A percentile compares a stretch with the other conserved stretches of the same genome.
These are phyloP conservation scores for Gasterosteus nipponicus DNA, from an alignment of 2,113 vertebrate genomes.

Conservation along the genomic window DNA sequence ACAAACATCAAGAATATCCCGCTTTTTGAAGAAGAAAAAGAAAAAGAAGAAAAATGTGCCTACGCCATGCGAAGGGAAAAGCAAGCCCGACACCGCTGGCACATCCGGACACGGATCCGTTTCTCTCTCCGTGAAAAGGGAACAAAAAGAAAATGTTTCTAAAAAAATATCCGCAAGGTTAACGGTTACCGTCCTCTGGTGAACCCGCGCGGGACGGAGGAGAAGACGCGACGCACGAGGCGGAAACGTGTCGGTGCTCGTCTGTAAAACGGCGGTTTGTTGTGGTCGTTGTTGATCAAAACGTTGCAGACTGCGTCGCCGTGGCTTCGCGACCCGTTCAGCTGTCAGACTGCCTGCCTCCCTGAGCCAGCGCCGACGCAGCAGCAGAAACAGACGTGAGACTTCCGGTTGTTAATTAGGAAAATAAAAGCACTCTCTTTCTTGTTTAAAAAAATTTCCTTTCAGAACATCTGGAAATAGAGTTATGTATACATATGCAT, in stretches of 20 bases:
- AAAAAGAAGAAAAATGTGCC: conserved; percentile 56
- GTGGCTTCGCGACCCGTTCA: conserved; percentile 45
- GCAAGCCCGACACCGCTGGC: conserved; percentile 50
- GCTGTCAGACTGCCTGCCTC: conserved; percentile 63
- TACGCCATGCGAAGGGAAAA: conserved; percentile 78
- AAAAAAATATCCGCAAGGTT: conserved; percentile 43
- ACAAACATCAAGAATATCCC: conserved; percentile 63
- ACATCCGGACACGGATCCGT: conserved; percentile 67
- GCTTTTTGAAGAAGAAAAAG: conserved; percentile 12
- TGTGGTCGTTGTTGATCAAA: conserved; percentile 2
- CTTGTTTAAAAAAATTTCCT: too few relatives aligned
- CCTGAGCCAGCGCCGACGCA: background rate
- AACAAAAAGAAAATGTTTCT: background rate
- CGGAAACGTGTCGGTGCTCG: conserved; percentile 10
- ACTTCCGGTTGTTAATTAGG: conserved; percentile 10
- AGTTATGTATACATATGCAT: too few relatives aligned
- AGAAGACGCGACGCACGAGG: background rate
- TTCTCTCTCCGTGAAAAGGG: conserved; percentile 20
- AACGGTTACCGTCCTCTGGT: conserved; percentile 6
- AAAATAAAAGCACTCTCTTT: conserved; percentile 24
- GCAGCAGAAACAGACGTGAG: accelerated
- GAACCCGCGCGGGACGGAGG: background rate
- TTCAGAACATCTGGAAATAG: too few relatives aligned
- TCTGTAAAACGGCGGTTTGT: conserved; percentile 16
- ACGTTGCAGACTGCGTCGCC: conserved; percentile 34